These are phyloP conservation scores for Asteroscopus sphinx DNA, from an alignment of 2,888 invertebrate genomes.

Conservation along the genomic window DNA sequence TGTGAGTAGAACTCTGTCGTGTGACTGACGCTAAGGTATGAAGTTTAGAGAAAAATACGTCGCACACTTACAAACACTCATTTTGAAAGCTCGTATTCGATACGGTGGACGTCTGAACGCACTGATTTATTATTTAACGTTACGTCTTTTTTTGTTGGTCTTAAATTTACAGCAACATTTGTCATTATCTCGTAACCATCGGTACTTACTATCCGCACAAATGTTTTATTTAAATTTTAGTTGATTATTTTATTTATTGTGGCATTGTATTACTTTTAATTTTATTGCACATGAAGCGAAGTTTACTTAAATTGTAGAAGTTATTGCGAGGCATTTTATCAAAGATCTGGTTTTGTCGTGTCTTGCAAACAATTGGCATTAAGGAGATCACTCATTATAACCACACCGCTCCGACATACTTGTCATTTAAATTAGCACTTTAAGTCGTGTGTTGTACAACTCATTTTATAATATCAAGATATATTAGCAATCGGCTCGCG, in stretches of 20 bases:
- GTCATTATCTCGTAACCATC: slow-evolving; percentile 58
- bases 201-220: slow-evolving; percentile 87
- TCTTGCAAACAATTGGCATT: slow-evolving; percentile 50
- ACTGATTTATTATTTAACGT: slow-evolving; percentile 19
- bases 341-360: slow-evolving; percentile 64
- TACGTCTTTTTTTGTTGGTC: slow-evolving; percentile 33
- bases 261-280: slow-evolving; percentile 71
- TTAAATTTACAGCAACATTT: slow-evolving; percentile 46
- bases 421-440: too few relatives aligned
- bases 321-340: slow-evolving; percentile 53
- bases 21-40: slow-evolving; percentile 1
- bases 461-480: too few relatives aligned
- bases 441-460: too few relatives aligned
- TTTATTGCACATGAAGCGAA: slow-evolving; percentile 74
- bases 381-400: too few relatives aligned
- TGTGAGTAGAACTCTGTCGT: slow-evolving; percentile 10
- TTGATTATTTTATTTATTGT: slow-evolving; percentile 79
- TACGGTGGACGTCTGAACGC: slow-evolving; percentile 26
- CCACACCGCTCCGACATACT: too few relatives aligned
- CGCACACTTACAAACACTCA: neutral
- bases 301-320: slow-evolving; percentile 82
- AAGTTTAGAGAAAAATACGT: neutral
- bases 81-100: neutral
- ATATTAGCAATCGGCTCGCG: too few relatives aligned
- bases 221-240: slow-evolving; percentile 72